Conservation (phyloP, 2,113 vertebrate genomes). For the Chaenogobius annularis region DNA sequence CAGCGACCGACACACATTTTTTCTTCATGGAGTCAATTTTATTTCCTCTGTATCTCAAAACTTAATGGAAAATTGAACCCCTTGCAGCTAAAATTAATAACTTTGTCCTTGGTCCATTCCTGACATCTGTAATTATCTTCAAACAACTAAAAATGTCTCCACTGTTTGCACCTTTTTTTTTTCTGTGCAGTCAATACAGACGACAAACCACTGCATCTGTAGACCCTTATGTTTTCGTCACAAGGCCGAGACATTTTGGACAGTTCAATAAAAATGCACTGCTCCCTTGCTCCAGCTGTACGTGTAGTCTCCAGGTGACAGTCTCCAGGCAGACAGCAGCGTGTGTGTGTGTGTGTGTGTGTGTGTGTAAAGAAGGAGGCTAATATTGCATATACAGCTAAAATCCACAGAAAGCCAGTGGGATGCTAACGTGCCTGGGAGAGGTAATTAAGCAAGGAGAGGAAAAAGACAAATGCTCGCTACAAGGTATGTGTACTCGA, state of each 20-base stretch:
- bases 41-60: background rate
- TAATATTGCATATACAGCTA: conserved; percentile 31
- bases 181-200: background rate
- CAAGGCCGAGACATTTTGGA: conserved; percentile 20
- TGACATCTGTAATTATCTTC: background rate
- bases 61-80: background rate
- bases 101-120: background rate
- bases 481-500: conserved; percentile 6
- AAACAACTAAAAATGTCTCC: background rate
- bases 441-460: conserved; percentile 1
- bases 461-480: background rate
- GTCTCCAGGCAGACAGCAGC: no score
- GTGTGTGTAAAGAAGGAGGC: conserved; percentile 18
- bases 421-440: conserved; percentile 37
- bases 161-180: background rate
- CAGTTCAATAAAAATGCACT: conserved; percentile 20
- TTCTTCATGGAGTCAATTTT: background rate
- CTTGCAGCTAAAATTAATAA: background rate
- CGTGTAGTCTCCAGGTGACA: conserved; percentile 31
- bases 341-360: conserved; percentile 31
- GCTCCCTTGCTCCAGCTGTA: conserved; percentile 28
- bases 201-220: conserved; percentile 4
- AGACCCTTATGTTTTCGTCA: background rate
- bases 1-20: no score
- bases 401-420: conserved; percentile 26